These are phyloP conservation scores for Phalacrocorax carbo DNA, from an alignment of 2,113 vertebrate genomes.

Conservation along the genomic window DNA sequence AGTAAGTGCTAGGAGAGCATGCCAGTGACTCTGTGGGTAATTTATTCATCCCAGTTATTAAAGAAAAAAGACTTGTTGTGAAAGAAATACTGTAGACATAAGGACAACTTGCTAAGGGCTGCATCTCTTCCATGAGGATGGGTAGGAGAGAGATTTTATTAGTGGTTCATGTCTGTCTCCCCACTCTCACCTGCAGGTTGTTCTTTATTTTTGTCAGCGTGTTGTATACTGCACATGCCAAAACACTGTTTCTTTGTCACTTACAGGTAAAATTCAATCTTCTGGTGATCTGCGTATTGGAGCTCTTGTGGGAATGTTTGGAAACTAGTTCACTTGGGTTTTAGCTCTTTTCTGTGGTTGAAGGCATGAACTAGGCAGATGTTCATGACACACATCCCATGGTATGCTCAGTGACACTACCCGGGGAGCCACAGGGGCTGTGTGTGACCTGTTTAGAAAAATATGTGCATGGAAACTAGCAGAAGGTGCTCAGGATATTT, in stretches of 20 bases:
- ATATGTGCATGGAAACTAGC: not conserved
- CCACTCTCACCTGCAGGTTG: not conserved
- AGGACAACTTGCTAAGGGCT: conserved; percentile 29
- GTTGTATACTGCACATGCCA: conserved; percentile 18
- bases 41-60: not conserved
- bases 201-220: not conserved
- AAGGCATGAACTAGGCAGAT: not conserved
- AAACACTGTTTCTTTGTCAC: not conserved
- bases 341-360: not conserved
- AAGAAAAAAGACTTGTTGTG: not conserved
- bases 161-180: not conserved
- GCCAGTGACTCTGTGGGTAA: not conserved
- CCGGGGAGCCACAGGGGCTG: not conserved
- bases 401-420: not conserved
- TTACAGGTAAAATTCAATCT: not conserved
- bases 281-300: not conserved
- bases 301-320: not conserved
- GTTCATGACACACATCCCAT: not conserved
- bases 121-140: conserved; percentile 2
- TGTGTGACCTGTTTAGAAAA: not conserved
- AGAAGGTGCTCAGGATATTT: not conserved
- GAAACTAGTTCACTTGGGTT: not conserved
- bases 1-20: not conserved
- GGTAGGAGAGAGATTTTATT: not conserved
- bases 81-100: conserved; percentile 3